Percentiles rank a stretch among this genome's conserved stretches.
Evolutionary conservation across 1,140 invertebrate genomes (phyloP).

Genomic region (Drosophila mojavensis): DNA sequence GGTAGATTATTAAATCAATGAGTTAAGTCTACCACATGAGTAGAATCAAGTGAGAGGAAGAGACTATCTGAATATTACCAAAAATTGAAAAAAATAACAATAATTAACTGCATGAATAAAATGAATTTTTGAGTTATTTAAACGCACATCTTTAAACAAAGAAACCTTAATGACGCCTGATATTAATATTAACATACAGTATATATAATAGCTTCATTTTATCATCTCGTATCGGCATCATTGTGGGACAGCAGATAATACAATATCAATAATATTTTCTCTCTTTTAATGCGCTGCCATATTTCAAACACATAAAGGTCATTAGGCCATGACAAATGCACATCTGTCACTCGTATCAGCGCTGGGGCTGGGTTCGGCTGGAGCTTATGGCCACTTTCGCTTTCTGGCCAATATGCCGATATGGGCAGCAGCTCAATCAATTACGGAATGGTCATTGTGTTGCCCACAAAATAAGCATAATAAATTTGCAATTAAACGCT

Average conservation of each 20-base stretch:
- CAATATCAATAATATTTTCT: not conserved
- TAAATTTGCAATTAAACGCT: slow-evolving; percentile 80
- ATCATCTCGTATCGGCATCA: not conserved
- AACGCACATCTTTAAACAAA: too few species aligned
- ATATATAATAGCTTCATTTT: too few species aligned
- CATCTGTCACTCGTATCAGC: slow-evolving; percentile 7
- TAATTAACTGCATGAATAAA: too few species aligned
- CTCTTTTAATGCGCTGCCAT: not conserved
- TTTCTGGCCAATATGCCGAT: slow-evolving; percentile 33
- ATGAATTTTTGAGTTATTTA: too few species aligned
- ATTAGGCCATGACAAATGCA: slow-evolving; percentile 45
- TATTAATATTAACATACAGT: too few species aligned
- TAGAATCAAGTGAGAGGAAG: too few species aligned
- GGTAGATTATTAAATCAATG: too few species aligned
- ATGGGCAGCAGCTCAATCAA: slow-evolving; percentile 62
- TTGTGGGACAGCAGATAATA: not conserved
- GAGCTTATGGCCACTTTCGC: slow-evolving; percentile 33
- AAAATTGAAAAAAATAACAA: too few species aligned
- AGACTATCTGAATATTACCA: too few species aligned
- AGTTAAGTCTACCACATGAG: too few species aligned
- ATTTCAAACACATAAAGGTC: slow-evolving; percentile 39
- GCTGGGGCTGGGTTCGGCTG: not conserved
- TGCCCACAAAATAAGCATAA: slow-evolving; percentile 75
- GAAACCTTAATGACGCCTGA: too few species aligned
- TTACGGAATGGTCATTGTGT: slow-evolving; percentile 55